Evolutionary conservation across 2,797 vertebrate genomes (phyloP), one percentile per base, ranked within the genome.

Genomic region (Coluber constrictor): DNA sequence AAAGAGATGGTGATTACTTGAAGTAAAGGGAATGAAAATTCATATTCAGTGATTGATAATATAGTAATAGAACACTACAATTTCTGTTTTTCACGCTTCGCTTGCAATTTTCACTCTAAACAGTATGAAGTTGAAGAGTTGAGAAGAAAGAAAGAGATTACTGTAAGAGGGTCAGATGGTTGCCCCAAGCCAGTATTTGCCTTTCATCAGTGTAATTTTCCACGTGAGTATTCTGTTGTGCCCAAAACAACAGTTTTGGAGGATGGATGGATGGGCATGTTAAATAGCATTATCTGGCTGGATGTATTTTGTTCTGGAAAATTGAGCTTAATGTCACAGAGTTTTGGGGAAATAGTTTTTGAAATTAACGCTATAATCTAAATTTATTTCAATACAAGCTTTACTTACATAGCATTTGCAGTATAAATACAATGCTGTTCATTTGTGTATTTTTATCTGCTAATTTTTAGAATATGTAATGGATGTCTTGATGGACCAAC

Each of bases 201-300:
- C 87, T 99, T 99, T 95, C 98, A 98, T 95, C 99, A 99, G 86
- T 98, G 99, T 6, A 98, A 98, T 91, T 99, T 99, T 97, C 99
- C 99, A 0, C 99, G 99, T 99, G 92, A 99, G 99, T 98, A 79
- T 91, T 94, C 70, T 95, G 8, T 20, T 1, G 0, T 87, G 1
- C 15, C 15, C 3, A 74, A 51, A 79, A 11, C 18, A 83, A 29
- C 18, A 55, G 9, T 32, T 5, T 57, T 87, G 51, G 12, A 47
- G 32, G 43, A n/a, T 37, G 32, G n/a, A n/a, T 37, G n/a, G 20
- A 7, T 5, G 20, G 20, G 37, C 55, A 86, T 60, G 37, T 12
- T 91, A 43, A 27, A 60, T 86, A 25, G 37, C 3, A n/a, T 70
- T 4, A 74, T 37, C 3, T 92, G 43, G 59, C 93, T 8, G 79